Evolutionary conservation across 2,113 vertebrate genomes (phyloP).

Genomic region (Ia io): DNA sequence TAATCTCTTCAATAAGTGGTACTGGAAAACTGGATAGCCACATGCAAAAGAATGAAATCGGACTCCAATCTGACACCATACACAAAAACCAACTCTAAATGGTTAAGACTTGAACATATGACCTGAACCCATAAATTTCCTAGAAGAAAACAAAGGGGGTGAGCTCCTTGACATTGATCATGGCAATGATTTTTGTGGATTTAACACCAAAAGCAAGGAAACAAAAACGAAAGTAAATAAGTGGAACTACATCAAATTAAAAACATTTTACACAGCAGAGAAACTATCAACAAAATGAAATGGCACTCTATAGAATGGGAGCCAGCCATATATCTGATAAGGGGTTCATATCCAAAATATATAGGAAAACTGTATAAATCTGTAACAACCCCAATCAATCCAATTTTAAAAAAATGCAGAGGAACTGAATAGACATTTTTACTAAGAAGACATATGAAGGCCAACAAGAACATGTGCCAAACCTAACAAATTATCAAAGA

Average conservation of each 20-base stretch:
- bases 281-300: no score
- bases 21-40: background rate
- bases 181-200: background rate
- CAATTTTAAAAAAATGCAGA: no score
- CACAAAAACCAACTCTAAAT: background rate
- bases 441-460: no score
- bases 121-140: background rate
- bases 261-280: background rate
- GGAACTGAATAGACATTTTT: no score
- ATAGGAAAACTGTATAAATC: no score
- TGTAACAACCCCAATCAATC: background rate
- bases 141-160: background rate
- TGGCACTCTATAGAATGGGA: no score
- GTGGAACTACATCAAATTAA: background rate
- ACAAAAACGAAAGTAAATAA: background rate
- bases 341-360: no score
- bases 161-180: background rate
- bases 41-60: background rate
- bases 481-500: no score
- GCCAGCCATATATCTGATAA: no score
- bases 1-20: no score
- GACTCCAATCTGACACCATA: background rate
- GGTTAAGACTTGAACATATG: background rate
- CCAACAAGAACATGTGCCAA: no score
- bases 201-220: background rate